Base-by-base conservation (phyloP, 2,113 vertebrate species). In the Nettapus auritus region DNA sequence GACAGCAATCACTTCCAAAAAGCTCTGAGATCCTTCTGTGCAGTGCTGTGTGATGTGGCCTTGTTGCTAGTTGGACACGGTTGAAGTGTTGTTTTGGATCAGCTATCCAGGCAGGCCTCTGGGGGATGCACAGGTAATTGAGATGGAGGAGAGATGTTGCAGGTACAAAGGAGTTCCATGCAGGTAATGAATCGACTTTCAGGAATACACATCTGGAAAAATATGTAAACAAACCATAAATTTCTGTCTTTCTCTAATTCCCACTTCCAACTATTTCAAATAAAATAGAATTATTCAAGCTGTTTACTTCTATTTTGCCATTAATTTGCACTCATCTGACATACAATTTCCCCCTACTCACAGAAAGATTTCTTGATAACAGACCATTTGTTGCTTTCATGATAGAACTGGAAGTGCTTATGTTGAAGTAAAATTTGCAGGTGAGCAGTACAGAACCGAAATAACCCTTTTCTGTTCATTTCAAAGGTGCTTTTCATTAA, bases 1-100 rank as follows among this genome's bases (percentile, higher is more conserved):
- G 8, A 0, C 0, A 21, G 60, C 9, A 9, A 18, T 23, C 33
- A 0, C 3, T 26, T 20, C 40, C 68, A 34, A 67, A 53, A 25
- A 57, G 21, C 8, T 40, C 33, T 26, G 23, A 28, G 26, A 29
- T 17, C 20, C 22, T 48, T 15, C 4, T 22, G 13, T 13, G 53
- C 25, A 6, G 4, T 20, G n/a, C 36, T 29, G 7, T 31, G 12
- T 44, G 19, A 29, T 7, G 76, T 34, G 28, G 8, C 21, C 77
- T 14, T 46, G 48, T 48, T 80, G 64, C 52, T 82, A 8, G n/a
- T 28, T 38, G 59, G 56, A 22, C 20, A 14, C 9, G 15, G 52
- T n/a, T 63, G 21, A 68, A 52, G 13, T 52, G 3, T 3, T 31
- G 60, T 19, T 95, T 70, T 67, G 82, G 19, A 46, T 86, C 40